Evolutionary conservation across 2,888 invertebrate genomes (phyloP).

Genomic region (Dynastes hyllus): DNA sequence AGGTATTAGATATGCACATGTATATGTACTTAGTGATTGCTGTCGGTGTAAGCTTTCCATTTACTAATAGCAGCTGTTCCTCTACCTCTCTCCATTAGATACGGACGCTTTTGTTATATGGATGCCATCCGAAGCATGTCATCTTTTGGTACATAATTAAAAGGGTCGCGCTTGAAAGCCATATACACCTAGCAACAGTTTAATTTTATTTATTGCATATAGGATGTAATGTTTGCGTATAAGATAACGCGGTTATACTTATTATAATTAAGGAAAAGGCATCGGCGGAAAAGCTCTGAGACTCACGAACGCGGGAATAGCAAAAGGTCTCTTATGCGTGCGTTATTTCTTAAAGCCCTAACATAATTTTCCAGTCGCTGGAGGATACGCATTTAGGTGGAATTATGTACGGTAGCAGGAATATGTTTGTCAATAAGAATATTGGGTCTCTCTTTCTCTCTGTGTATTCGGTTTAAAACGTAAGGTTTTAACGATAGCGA

Average conservation of each 20-base stretch:
- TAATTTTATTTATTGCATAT: constrained; percentile 42
- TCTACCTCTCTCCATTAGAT: neutral
- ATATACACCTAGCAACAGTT: constrained; percentile 41
- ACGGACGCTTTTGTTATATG: constrained; percentile 1
- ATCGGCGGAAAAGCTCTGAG: constrained; percentile 22
- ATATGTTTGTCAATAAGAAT: constrained; percentile 38
- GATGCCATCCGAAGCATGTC: neutral
- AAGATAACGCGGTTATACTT: constrained; percentile 43
- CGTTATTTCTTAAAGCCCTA: constrained; percentile 34
- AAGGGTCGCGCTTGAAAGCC: constrained; percentile 41
- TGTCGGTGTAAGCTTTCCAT: neutral
- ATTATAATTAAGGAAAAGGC: constrained; percentile 42
- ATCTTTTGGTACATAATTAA: constrained; percentile 21
- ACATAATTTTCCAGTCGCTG: constrained; percentile 36
- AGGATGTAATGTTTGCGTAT: constrained; percentile 31
- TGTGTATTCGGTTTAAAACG: constrained; percentile 29
- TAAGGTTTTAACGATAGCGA: constrained; percentile 17
- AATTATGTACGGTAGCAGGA: constrained; percentile 27
- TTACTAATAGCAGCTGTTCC: neutral
- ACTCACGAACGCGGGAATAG: constrained; percentile 19
- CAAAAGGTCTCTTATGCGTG: constrained; percentile 29
- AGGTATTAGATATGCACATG: neutral
- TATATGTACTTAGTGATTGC: neutral
- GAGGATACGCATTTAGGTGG: constrained; percentile 21
- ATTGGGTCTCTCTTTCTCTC: constrained; percentile 3